Evolutionary conservation across 2,113 vertebrate genomes (phyloP).

Genomic region (Typhlomys cinereus): DNA sequence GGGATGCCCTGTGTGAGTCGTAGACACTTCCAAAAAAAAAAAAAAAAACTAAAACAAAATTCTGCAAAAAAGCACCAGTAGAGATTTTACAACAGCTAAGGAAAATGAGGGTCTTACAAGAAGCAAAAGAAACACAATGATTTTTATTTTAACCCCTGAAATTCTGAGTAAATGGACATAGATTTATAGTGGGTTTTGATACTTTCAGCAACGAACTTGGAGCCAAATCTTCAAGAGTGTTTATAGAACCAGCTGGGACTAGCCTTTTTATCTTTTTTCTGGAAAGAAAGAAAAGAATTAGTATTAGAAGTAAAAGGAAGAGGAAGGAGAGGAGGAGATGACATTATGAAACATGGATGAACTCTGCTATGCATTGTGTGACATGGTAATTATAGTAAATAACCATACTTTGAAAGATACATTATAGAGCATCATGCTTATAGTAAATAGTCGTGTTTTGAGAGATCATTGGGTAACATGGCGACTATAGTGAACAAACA

Average conservation of each 20-base stretch:
- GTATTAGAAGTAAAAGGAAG: too few species aligned
- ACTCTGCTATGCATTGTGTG: not conserved
- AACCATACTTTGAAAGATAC: too few species aligned
- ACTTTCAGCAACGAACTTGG: not conserved
- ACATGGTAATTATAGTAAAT: too few species aligned
- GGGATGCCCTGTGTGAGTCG: not conserved
- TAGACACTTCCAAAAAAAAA: not conserved
- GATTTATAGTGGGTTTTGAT: not conserved
- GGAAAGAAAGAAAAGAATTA: not conserved
- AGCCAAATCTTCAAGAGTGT: conserved; percentile 17
- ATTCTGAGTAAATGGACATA: not conserved
- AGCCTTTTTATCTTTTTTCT: not conserved
- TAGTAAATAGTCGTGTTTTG: too few species aligned
- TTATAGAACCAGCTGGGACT: not conserved
- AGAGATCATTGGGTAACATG: not conserved
- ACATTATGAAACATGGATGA: not conserved
- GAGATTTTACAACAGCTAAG: not conserved
- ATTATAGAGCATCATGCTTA: too few species aligned
- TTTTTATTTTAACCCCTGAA: not conserved
- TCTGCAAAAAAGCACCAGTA: not conserved
- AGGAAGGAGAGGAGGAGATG: not conserved
- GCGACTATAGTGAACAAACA: not conserved
- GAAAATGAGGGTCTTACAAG: not conserved
- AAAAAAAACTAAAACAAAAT: not conserved
- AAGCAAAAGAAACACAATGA: not conserved